These are phyloP conservation scores for Rhagophthalmus giganteus DNA, from an alignment of 2,888 invertebrate genomes.

Conservation along the genomic window DNA sequence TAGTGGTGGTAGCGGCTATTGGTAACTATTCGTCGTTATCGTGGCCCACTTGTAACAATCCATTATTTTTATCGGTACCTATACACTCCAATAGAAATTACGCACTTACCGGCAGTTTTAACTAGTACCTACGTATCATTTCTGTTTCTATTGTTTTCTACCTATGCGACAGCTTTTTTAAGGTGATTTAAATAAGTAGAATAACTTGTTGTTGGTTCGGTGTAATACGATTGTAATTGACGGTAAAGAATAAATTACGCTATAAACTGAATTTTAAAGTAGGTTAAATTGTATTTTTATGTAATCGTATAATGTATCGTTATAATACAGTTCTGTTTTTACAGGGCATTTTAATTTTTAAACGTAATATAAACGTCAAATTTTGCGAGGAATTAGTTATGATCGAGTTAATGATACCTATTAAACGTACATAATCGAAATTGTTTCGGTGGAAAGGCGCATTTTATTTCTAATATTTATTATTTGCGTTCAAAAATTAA, in stretches of 20 bases:
- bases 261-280: background rate
- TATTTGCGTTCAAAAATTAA: background rate
- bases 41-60: conserved; percentile 25
- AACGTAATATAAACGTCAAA: background rate
- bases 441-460: too few relatives aligned
- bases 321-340: background rate
- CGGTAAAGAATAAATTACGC: conserved; percentile 1
- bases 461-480: too few relatives aligned
- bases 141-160: conserved; percentile 7
- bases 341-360: background rate
- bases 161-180: conserved; percentile 20
- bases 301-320: background rate
- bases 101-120: conserved; percentile 15
- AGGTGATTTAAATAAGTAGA: conserved; percentile 31
- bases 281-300: background rate
- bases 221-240: conserved; percentile 5
- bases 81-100: conserved; percentile 25
- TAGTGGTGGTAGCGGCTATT: conserved; percentile 35
- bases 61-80: conserved; percentile 29
- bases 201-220: conserved; percentile 31
- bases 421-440: too few relatives aligned
- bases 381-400: background rate
- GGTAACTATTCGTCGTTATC: conserved; percentile 33
- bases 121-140: too few relatives aligned
- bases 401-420: background rate